Base-by-base conservation (phyloP, 2,797 vertebrate species). In the Carapus acus region DNA sequence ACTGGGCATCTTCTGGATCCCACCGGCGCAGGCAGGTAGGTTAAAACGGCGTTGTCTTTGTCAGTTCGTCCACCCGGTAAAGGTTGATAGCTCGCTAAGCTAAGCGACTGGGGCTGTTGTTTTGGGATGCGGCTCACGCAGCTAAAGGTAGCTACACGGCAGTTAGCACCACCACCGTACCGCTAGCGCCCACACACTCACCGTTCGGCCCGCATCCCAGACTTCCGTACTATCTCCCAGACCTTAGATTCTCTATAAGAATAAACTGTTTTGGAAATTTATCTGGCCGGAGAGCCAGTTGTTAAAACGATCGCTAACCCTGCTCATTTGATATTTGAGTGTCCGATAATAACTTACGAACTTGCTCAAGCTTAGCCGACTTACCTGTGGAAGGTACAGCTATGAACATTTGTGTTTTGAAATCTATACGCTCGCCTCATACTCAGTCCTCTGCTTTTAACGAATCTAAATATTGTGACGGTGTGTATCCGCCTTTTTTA, bases 1-100 rank as follows among this genome's bases (percentile, higher is more conserved):
- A 20, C 49, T 44, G 70, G 69, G 49, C 59, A 39, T 67, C 63
- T 71, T 72, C 71, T 57, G 74, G 76, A 70, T 71, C 67, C 66
- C 71, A 62, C 70, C 72, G 73, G 80, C 62, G 78, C 58, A 65
- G 73, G 52, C 69, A 80, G 87, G 87, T 87, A 58, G 12, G 80
- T 36, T 9, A 8, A 2, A 39, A 9, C 4, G 15, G 22, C 18
- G 9, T 2, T 23, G 19, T 22, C 18, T 58, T 54, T 55, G 21
- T 15, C 31, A 20, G 18, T 54, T 41, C 47, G 40, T 49, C 20
- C 18, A 6, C 13, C 54, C 14, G 18, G 59, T 50, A 21, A 43
- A 24, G 60, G 56, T 54, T 9, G 74, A 73, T 81, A 85, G 84
- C 81, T 60, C 42, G 3, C 20, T 16, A 4, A 15, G 81, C 81